A percentile compares a stretch with the other conserved stretches of the same genome.
Conservation (phyloP, 2,797 vertebrate species). For the Botia almorhae region DNA sequence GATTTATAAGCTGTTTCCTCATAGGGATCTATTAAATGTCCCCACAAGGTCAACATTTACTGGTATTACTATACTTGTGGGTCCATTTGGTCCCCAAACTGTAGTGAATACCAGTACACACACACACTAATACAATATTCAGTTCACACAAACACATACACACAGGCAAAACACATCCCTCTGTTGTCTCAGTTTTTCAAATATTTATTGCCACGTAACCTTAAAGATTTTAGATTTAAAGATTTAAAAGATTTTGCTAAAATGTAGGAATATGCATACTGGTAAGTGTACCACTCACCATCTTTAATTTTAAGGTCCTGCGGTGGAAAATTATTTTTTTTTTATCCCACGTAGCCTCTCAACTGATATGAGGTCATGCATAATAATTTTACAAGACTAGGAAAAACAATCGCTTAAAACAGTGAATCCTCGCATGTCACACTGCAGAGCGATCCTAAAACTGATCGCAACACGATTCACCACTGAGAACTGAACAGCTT, state of each 20-base stretch:
- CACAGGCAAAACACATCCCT: not conserved
- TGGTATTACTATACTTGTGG: too few species aligned
- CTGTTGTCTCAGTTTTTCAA: not conserved
- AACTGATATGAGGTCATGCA: not conserved
- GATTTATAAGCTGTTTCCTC: too few species aligned
- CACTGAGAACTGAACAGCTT: not conserved
- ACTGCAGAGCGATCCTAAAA: not conserved
- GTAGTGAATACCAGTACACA: not conserved
- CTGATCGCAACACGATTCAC: not conserved
- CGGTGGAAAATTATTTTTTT: not conserved
- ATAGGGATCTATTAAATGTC: too few species aligned
- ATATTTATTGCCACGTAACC: not conserved
- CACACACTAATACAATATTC: constrained; percentile 18
- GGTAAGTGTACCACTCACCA: not conserved
- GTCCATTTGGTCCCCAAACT: too few species aligned
- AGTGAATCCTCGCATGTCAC: too few species aligned
- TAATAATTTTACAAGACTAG: not conserved
- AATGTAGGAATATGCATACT: not conserved
- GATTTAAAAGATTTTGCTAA: not conserved
- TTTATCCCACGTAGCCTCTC: not conserved
- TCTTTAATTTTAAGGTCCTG: not conserved
- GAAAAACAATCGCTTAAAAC: too few species aligned
- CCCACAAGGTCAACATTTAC: too few species aligned
- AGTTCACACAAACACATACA: constrained; percentile 18
- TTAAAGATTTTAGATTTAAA: too few species aligned